These are phyloP conservation scores for Yponomeuta malinellus DNA, from an alignment of 2,888 invertebrate species.

Conservation along the genomic window DNA sequence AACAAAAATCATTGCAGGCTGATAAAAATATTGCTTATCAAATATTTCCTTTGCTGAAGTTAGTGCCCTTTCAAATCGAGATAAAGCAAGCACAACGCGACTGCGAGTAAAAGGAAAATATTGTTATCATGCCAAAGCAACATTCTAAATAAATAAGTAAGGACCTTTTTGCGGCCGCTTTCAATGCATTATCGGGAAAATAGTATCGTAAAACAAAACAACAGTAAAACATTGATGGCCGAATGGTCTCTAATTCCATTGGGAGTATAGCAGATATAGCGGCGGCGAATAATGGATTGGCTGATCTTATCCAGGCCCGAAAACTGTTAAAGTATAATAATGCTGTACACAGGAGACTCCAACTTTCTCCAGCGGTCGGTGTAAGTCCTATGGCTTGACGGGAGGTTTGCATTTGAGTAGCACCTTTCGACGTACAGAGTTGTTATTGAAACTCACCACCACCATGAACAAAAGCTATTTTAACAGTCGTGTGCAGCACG, in stretches of 20 bases:
- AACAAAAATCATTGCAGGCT: no score
- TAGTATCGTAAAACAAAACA: conserved; percentile 59
- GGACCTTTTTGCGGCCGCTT: conserved; percentile 44
- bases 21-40: no score
- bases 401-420: not conserved
- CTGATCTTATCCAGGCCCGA: conserved; percentile 42
- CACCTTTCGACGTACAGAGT: no score
- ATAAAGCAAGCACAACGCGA: no score
- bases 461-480: no score
- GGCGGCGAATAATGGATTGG: conserved; percentile 56
- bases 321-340: conserved; percentile 25
- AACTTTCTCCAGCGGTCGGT: not conserved
- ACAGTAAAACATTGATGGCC: conserved; percentile 61
- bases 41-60: no score
- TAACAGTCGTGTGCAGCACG: no score
- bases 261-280: conserved; percentile 50
- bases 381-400: not conserved
- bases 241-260: conserved; percentile 50
- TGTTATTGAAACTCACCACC: no score
- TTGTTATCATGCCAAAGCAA: no score
- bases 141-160: conserved; percentile 23
- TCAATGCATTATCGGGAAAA: conserved; percentile 60
- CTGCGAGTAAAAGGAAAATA: no score
- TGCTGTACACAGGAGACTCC: not conserved
- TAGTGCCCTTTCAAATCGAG: no score